Base-by-base conservation (phyloP, 2,888 invertebrate species). In the Xestia c-nigrum region DNA sequence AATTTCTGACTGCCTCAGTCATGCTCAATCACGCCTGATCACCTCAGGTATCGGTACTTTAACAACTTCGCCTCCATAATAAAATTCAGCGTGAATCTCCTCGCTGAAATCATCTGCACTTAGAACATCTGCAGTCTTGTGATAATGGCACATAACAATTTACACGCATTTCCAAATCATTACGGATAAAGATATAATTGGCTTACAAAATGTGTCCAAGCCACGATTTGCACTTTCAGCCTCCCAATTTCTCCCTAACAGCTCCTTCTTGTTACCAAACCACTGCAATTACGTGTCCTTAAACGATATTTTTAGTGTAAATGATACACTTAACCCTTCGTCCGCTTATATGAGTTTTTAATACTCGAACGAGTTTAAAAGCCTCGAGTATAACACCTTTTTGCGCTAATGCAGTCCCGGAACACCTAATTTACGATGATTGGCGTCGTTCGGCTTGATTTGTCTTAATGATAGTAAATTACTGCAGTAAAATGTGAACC, bases 381-480 rank as follows among this genome's bases (percentile, higher is more conserved):
- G 73, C 87, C 87, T 87, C 74, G 85, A 89, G 91, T 92, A 91
- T 95, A 95, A 95, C 96, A 96, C 96, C 94, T 96, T 95, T 95
- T 95, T 94, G 92, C 90, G 90, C 89, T 94, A 93, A 94, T 91
- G 89, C 84, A 89, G 87, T 88, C 86, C 91, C 90, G 92, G 92
- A 94, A 95, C 94, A 93, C 92, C 92, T 95, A 93, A 96, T 96
- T 95, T 95, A 91, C 82, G 90, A 89, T 91, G 93, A 96, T 96
- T 94, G 94, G 91, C 93, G 90, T 94, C 94, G 90, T 92, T 94
- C 89, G 86, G 88, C 90, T 92, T 94, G 94, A 95, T 95, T 96
- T 93, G 92, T 92, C 91, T 90, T 96, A 96, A 96, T 96, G 95
- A 93, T 90, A 91, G 90, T 92, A 95, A 96, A 96, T 96, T 94